A percentile compares a stretch with the other conserved stretches of the same genome.
phyloP scores from a whole-genome alignment of 1,140 invertebrate genomes.

The Carposina sasakii region DNA sequence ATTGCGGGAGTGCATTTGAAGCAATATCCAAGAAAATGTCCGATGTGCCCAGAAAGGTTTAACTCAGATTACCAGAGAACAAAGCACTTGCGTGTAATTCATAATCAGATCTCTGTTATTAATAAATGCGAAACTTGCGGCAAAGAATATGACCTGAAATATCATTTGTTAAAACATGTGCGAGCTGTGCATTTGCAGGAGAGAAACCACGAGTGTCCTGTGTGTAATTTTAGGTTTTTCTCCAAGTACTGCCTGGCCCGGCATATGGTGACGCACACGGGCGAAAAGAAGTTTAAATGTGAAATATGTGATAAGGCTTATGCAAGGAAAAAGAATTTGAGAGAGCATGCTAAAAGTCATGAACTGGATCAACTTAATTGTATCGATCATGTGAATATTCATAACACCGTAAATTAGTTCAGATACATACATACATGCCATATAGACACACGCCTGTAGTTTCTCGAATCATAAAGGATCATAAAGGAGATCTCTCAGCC shows the following conservation, averaged over 20 bases:
- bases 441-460: no score
- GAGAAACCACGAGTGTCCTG: slow-evolving; percentile 64
- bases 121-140: slow-evolving; percentile 53
- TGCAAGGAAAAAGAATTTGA: slow-evolving; percentile 77
- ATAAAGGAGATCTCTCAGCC: no score
- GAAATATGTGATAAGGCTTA: slow-evolving; percentile 75
- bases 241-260: slow-evolving; percentile 79
- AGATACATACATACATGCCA: no score
- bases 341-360: slow-evolving; percentile 73
- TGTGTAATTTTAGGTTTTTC: slow-evolving; percentile 80
- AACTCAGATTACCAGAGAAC: slow-evolving; percentile 52
- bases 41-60: slow-evolving; percentile 53
- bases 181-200: slow-evolving; percentile 71
- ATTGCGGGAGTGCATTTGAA: slow-evolving; percentile 46
- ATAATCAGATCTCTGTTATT: slow-evolving; percentile 37
- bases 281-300: slow-evolving; percentile 74
- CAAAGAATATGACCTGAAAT: slow-evolving; percentile 46
- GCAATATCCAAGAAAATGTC: slow-evolving; percentile 38
- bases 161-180: slow-evolving; percentile 63
- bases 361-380: slow-evolving; percentile 46
- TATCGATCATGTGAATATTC: slow-evolving; percentile 26
- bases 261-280: slow-evolving; percentile 80
- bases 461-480: no score
- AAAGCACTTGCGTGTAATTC: slow-evolving; percentile 46
- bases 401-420: no score